Base-by-base conservation (phyloP, 1,140 invertebrate genomes). In the Ectropis grisescens region DNA sequence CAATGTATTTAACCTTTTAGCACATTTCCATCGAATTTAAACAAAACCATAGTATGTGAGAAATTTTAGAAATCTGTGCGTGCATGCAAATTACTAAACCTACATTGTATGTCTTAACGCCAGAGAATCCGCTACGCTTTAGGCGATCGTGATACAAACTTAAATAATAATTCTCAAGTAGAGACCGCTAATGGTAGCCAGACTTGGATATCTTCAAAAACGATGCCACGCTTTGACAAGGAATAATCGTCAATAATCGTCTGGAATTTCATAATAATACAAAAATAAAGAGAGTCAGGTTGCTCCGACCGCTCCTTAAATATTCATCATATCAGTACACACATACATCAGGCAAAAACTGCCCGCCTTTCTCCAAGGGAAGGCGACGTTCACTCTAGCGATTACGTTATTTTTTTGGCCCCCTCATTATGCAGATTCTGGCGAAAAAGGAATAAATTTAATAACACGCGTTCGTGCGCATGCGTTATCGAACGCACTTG, bases 391-490 rank as follows among this genome's bases (percentile, higher is more conserved):
- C 59, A 67, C 60, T 71, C 67, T 78, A 78, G 62, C 64, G 62
- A 67, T 72, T 70, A 68, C 59, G 55, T 55, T 58, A 44, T 58
- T 66, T 62, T 72, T 79, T 71, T 71, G 52, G 60, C 58, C 64
- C 69, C 64, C 66, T 74, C 61, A 79, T 75, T 75, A 79, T 75
- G 74, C 64, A 79, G 70, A 79, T 75, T 75, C 60, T 47, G 62
- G 54, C 58, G 61, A 79, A 79, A 78, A 79, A 72, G 61, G 64
- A 74, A 78, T 78, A 72, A 66, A 78, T 75, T 79, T 79, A 79
- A 79, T 79, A 72, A 79, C 56, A 72, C 56, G 62, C 72, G 56
- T 78, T 69, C 70, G 67, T 74, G 70, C 56, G 58, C 64, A 68
- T 62, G 70, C 62, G 60, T 74, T 79, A 79, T 79, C 74, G 69